A percentile compares a stretch with the other conserved stretches of the same genome.
Evolutionary conservation across 1,140 invertebrate species (phyloP).

Genomic region (Eupristina koningsbergeri): DNA sequence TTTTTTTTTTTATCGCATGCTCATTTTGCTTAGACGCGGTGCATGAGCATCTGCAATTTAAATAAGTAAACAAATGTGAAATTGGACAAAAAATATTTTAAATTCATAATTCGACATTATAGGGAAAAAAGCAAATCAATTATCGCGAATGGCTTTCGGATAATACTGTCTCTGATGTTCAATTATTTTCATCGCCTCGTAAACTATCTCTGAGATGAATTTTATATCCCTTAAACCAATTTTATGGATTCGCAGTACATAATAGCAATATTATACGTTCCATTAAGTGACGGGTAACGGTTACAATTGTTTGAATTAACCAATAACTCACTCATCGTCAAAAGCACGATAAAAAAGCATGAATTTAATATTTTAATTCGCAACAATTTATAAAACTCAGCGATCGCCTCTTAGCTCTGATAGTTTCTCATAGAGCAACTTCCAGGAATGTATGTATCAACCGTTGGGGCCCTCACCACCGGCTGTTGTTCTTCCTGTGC

Average conservation of each 20-base stretch:
- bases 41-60: too few species aligned
- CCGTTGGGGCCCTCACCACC: not conserved
- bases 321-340: too few species aligned
- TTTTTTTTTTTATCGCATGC: too few species aligned
- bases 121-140: not conserved
- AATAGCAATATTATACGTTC: not conserved
- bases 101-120: not conserved
- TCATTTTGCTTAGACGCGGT: too few species aligned
- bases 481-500: constrained; percentile 28
- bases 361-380: too few species aligned
- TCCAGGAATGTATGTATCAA: not conserved
- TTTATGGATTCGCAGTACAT: not conserved
- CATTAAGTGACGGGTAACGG: too few species aligned
- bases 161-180: not conserved
- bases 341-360: too few species aligned
- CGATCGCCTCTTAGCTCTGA: not conserved
- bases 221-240: too few species aligned
- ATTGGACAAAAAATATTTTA: not conserved
- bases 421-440: not conserved
- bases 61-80: not conserved
- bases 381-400: not conserved
- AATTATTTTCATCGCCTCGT: not conserved
- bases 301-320: too few species aligned
- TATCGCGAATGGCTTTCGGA: not conserved
- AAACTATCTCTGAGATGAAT: too few species aligned